phyloP scores from a whole-genome alignment of 2,113 vertebrate species.

The Amblyornis subalaris region DNA sequence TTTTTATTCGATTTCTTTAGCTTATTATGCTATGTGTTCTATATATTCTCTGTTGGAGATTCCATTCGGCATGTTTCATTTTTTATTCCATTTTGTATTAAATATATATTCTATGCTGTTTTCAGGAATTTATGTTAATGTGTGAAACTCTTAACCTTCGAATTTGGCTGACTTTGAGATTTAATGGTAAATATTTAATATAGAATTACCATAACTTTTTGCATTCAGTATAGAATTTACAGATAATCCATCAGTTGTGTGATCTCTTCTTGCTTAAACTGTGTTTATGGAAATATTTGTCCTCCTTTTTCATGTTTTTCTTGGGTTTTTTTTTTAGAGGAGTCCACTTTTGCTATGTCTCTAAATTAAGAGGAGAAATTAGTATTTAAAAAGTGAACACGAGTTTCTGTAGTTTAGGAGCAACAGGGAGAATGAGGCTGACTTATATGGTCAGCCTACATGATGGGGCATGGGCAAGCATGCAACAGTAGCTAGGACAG shows the following conservation, averaged over 20 bases:
- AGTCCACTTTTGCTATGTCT: rapidly evolving
- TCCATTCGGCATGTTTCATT: background rate
- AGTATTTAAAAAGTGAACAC: background rate
- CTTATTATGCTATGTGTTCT: background rate
- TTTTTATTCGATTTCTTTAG: background rate
- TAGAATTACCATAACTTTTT: background rate
- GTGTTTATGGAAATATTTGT: background rate
- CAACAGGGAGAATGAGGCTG: background rate
- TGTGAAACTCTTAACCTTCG: background rate
- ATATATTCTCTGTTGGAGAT: background rate
- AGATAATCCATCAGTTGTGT: background rate
- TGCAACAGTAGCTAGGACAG: background rate
- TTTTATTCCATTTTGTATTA: background rate
- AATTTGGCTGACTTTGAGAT: background rate
- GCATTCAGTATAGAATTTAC: background rate
- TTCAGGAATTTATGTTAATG: background rate
- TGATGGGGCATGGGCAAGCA: background rate
- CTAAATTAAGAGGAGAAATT: background rate
- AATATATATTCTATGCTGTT: background rate
- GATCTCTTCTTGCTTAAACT: background rate
- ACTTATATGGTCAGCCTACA: background rate
- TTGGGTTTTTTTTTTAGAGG: background rate
- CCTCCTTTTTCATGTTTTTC: background rate
- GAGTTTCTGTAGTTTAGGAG: background rate
- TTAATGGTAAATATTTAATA: background rate